A percentile compares a stretch with the other conserved stretches of the same genome.
These are phyloP conservation scores for Vulpes vulpes DNA, from an alignment of 2,113 vertebrate species.

Conservation along the genomic window DNA sequence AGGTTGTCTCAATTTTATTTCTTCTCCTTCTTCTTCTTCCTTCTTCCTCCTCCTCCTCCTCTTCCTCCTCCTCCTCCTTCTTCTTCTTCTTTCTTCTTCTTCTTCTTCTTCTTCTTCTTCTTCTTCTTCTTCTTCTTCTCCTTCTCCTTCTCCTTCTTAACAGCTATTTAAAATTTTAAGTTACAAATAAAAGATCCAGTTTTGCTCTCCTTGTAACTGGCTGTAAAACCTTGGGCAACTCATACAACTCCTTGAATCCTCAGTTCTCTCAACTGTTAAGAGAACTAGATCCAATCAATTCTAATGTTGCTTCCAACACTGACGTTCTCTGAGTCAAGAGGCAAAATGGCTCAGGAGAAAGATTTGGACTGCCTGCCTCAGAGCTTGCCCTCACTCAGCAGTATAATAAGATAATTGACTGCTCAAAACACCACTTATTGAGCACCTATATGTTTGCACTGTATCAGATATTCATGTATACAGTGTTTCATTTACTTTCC, in stretches of 20 bases:
- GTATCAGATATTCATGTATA: neutral
- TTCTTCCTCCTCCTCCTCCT: neutral
- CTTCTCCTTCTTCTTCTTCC: neutral
- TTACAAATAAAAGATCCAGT: neutral
- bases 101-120: too few relatives aligned
- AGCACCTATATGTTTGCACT: neutral
- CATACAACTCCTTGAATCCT: neutral
- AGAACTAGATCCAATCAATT: neutral
- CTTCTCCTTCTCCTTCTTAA: slow-evolving; percentile 25
- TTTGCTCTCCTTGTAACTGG: slow-evolving; percentile 33
- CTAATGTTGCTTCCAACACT: neutral
- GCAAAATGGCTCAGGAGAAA: neutral
- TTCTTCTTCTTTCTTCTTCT: neutral
- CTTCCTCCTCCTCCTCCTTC: slow-evolving; percentile 34
- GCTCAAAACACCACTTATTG: neutral
- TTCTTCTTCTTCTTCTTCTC: slow-evolving; percentile 55
- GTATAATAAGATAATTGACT: neutral
- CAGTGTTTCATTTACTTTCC: neutral
- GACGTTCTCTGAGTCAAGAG: neutral
- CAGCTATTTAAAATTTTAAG: neutral
- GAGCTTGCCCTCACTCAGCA: neutral
- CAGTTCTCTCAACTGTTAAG: slow-evolving; percentile 44
- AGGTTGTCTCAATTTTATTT: neutral
- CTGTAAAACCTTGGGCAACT: neutral
- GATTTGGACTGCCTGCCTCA: neutral